Evolutionary conservation across 2,888 invertebrate species (phyloP), one percentile per base, ranked within the genome.

Genomic region (Drosophila peninsularis): DNA sequence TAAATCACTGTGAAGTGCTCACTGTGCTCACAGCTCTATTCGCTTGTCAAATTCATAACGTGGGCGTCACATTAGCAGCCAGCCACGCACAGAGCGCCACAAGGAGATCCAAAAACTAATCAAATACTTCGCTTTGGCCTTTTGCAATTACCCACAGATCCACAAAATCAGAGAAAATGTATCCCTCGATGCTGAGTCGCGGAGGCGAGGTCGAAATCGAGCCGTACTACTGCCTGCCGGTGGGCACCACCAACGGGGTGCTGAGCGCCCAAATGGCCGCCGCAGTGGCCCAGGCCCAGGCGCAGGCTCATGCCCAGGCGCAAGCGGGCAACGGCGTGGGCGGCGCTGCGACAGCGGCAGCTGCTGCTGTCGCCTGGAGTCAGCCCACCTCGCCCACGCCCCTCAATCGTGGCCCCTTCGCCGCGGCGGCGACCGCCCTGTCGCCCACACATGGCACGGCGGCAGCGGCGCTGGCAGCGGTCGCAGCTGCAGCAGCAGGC

Each of bases 131-230:
- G n/a, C 62, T 65, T 47, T 30, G 37, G 92, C 21, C 3, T 19
- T 49, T 34, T 71, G 61, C 44, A 57, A 44, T 54, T 52, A 58
- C 55, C 42, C 69, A 50, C 94, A 97, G 97, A 93, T 98, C 98
- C 44, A 98, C 98, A 19, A 98, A 98, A 93, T 98, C 98, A 11
- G 98, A 98, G 92, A 98, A 98, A 93, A 94, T 98, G 91, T 98
- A 98, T 92, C 97, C 97, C 37, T 97, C 97, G 71, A 97, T 97
- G 97, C 93, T 97, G 88, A 97, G 96, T 84, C 94, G 96, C 72
- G 96, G 96, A 89, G 95, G 95, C 81, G 95, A 97, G 87, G 96
- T 96, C 68, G 97, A 97, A 91, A 95, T 96, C 75, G 97, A 97
- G 90, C 96, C 97, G 0, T 97, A 97, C 92, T 97, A 97, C 91